phyloP scores from a whole-genome alignment of 2,113 vertebrate species.

The Elachura formosa region DNA sequence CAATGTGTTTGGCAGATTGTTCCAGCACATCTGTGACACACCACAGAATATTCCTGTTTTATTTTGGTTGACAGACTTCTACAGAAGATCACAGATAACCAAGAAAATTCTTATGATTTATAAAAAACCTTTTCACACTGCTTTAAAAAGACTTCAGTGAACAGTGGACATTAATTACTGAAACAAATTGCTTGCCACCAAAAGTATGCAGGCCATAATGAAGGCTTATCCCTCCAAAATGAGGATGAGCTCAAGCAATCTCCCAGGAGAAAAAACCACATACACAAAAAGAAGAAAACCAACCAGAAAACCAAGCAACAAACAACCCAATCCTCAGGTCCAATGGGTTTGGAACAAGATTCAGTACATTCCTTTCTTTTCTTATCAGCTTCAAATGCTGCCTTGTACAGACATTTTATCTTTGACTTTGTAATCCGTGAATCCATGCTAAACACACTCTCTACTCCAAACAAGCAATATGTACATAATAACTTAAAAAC shows the following conservation, averaged over 20 bases:
- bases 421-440: background rate
- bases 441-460: background rate
- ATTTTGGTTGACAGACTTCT: background rate
- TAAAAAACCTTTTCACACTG: background rate
- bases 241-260: background rate
- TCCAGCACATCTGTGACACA: slow-evolving; percentile 18
- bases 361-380: slow-evolving; percentile 13
- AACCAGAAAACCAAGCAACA: background rate
- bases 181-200: slow-evolving; percentile 1
- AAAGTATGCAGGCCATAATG: background rate
- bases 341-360: background rate
- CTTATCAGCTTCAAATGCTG: background rate
- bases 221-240: background rate
- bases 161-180: background rate
- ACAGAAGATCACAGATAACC: background rate
- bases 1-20: background rate
- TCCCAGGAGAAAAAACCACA: background rate
- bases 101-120: background rate
- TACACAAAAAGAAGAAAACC: background rate
- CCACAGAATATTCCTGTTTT: background rate
- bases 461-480: background rate
- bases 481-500: background rate
- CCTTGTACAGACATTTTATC: background rate
- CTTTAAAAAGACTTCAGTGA: background rate
- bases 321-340: background rate